phyloP scores from a whole-genome alignment of 2,113 vertebrate species.

The Bombycilla garrulus region DNA sequence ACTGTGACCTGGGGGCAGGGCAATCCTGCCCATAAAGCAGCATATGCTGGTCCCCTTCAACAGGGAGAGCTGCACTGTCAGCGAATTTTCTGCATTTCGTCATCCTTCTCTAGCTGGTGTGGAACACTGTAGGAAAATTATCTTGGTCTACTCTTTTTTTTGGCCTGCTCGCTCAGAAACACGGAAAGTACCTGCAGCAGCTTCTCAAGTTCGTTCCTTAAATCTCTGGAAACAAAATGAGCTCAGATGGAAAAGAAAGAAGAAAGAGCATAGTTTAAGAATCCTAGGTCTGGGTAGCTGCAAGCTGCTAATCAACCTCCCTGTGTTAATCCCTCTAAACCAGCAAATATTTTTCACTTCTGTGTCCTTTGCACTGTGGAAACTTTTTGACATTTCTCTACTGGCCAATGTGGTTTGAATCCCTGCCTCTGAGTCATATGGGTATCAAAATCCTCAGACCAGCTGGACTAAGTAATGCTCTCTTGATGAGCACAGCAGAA shows the following conservation, averaged over 20 bases:
- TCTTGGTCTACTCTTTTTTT: background rate
- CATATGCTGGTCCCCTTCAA: background rate
- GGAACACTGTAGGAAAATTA: background rate
- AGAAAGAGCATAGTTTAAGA: background rate
- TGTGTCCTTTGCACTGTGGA: background rate
- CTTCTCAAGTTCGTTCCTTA: background rate
- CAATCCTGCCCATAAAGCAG: background rate
- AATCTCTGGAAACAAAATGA: background rate
- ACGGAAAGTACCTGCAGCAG: background rate
- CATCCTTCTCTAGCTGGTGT: background rate
- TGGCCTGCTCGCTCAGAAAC: background rate
- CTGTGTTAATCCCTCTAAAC: background rate
- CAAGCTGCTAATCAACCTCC: background rate
- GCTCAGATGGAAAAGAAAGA: background rate
- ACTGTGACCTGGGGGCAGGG: background rate
- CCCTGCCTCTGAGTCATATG: background rate
- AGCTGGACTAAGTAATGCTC: background rate
- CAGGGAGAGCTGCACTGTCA: background rate
- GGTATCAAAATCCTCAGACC: background rate
- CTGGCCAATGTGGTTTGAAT: background rate
- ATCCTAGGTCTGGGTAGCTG: background rate
- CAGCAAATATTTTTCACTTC: background rate
- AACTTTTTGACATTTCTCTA: background rate
- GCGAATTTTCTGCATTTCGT: background rate
- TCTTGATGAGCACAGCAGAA: background rate